Evolutionary conservation across 2,797 vertebrate genomes (phyloP).

Genomic region (Nothura maculosa): DNA sequence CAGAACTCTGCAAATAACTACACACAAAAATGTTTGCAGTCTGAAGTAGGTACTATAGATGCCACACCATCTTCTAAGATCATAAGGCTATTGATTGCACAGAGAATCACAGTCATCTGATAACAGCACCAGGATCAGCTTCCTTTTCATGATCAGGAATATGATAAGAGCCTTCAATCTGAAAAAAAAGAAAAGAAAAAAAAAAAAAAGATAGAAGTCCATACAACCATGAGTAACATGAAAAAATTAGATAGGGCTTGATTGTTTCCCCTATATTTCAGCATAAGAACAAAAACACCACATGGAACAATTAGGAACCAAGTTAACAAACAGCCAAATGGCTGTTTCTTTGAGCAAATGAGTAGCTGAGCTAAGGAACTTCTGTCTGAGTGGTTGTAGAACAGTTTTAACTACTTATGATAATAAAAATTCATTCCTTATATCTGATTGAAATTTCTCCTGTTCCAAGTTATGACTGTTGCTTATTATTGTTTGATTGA

Average conservation of each 20-base stretch:
- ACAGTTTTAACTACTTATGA: neutral
- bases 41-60: neutral
- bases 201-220: neutral
- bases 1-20: neutral
- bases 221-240: neutral
- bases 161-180: neutral
- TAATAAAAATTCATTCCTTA: neutral
- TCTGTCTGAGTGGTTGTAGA: neutral
- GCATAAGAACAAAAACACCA: neutral
- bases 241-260: neutral
- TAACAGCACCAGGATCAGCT: neutral
- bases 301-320: neutral
- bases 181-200: neutral
- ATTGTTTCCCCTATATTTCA: neutral
- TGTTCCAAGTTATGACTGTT: neutral
- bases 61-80: neutral
- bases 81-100: neutral
- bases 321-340: neutral
- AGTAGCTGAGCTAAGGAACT: neutral
- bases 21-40: neutral
- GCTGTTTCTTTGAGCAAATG: neutral
- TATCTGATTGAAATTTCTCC: neutral
- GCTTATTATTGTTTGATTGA: neutral
- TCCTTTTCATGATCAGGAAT: neutral
- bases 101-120: neutral